Base-by-base conservation (phyloP, 92 coral and sea anemone species). In the Pocillopora grandis region DNA sequence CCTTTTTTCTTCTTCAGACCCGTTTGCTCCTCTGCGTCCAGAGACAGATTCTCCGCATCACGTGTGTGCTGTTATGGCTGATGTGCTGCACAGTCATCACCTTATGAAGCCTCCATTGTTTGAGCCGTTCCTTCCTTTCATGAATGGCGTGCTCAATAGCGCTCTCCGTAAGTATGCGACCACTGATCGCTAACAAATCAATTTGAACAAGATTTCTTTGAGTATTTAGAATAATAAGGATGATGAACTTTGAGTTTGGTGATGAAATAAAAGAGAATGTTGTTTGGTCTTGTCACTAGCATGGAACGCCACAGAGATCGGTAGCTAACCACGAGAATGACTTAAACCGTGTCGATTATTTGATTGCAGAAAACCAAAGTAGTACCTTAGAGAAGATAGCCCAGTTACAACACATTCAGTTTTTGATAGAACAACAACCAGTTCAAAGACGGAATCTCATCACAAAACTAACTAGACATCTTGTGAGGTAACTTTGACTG, bases 401-500 rank as follows among this genome's bases (percentile, higher is more conserved):
- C 13, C 99, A 97, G 72, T 72, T 97, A 31, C 98, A 91, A 62
- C 95, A 94, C 85, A 94, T 97, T 62, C 99, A 97, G 89, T 94
- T 82, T 69, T 72, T 94, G 61, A 79, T 97, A 36, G 98, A 97
- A 57, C 85, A 90, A 18, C 92, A 94, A 31, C 98, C 98, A 1
- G 80, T 81, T 14, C 95, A 92, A 59, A 88, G 99, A 73, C 91
- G 91, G 72, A 87, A 82, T 35, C 71, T 94, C 31, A 92, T 95
- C 71, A 94, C 82, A 77, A 90, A 89, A 57, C 91, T 97, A 27
- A 88, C 95, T 36, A 83, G 90, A 11, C 98, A 97, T 77, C 93
- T 97, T 36, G 89, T 94, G 70, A 89, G 89, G 93, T 97, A 87
- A 56, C 9, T 19, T 70, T 70, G 16, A 36, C 73, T 20, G 7